These are phyloP conservation scores for Beris morrisii DNA, from an alignment of 2,888 invertebrate genomes.

Conservation along the genomic window DNA sequence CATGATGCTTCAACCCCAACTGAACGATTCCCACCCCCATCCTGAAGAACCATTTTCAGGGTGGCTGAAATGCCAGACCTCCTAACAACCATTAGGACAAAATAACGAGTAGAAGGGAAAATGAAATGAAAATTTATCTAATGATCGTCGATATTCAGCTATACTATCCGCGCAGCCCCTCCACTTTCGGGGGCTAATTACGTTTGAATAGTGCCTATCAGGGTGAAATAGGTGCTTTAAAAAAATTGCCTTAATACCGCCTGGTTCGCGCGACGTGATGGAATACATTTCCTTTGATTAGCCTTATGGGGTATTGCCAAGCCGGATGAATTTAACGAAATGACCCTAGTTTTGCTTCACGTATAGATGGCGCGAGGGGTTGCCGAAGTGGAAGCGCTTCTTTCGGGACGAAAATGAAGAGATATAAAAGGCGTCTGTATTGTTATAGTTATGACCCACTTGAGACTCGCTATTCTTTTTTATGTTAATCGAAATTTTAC, in stretches of 20 bases:
- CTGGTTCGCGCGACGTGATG: conserved; percentile 4
- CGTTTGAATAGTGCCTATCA: conserved; percentile 28
- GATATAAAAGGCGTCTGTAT: conserved; percentile 22
- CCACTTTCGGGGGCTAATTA: conserved; percentile 20
- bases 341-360: conserved; percentile 23
- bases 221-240: conserved; percentile 17
- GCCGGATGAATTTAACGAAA: conserved; percentile 30
- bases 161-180: conserved; percentile 3
- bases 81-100: background rate
- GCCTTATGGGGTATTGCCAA: conserved; percentile 23
- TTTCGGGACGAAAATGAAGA: conserved; percentile 11
- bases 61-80: background rate
- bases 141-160: conserved; percentile 23
- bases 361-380: background rate
- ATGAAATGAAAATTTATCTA: conserved; percentile 24
- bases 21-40: background rate
- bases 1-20: background rate
- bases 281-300: conserved; percentile 33
- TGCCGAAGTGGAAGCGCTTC: conserved; percentile 5
- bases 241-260: conserved; percentile 12
- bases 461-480: conserved; percentile 31
- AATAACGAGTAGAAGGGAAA: background rate
- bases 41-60: background rate
- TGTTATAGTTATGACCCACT: conserved; percentile 30
- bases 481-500: conserved; percentile 32